These are phyloP conservation scores for Glyphotaelius pellucidus DNA, from an alignment of 2,888 invertebrate species.

Conservation along the genomic window DNA sequence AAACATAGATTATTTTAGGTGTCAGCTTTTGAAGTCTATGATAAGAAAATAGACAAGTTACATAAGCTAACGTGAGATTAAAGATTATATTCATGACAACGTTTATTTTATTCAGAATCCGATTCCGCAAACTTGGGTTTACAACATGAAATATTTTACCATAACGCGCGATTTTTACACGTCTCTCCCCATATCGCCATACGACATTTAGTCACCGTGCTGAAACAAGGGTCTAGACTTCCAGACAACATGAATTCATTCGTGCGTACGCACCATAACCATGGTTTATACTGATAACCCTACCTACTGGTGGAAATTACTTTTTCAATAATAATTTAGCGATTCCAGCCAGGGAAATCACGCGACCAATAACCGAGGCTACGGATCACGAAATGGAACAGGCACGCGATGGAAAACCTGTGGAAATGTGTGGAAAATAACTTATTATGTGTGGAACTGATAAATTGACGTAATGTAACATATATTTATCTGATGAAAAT, in stretches of 20 bases:
- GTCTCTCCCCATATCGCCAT: not conserved
- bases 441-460: not conserved
- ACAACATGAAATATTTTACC: not conserved
- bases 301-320: not conserved
- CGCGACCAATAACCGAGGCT: not conserved
- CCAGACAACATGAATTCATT: not conserved
- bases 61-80: too few relatives aligned
- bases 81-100: too few relatives aligned
- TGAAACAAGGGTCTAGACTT: not conserved
- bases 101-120: not conserved
- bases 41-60: too few relatives aligned
- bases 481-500: not conserved
- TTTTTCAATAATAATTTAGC: not conserved
- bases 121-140: not conserved
- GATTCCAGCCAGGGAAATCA: not conserved
- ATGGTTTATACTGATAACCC: not conserved
- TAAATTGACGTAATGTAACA: not conserved
- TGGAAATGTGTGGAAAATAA: not conserved
- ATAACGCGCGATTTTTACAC: not conserved
- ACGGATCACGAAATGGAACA: not conserved
- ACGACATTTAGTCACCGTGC: not conserved
- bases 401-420: not conserved
- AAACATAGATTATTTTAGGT: too few relatives aligned
- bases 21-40: too few relatives aligned
- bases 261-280: constrained; percentile 2